Evolutionary conservation across 2,888 invertebrate species (phyloP).

Genomic region (Ceriagrion tenellum): DNA sequence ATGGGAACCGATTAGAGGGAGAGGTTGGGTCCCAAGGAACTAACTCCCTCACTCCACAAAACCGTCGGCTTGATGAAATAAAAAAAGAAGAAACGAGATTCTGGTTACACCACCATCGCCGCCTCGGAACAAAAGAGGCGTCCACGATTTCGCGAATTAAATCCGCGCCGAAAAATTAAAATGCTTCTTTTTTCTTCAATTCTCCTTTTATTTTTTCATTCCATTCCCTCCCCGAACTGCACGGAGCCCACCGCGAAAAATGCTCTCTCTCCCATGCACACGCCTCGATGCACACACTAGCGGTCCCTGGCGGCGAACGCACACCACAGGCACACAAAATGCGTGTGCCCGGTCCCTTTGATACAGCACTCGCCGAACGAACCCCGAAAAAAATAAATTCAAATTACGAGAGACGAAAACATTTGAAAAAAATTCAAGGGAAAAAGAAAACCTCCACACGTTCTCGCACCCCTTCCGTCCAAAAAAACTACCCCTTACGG

Average conservation of each 20-base stretch:
- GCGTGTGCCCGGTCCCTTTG: background rate
- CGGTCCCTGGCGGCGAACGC: background rate
- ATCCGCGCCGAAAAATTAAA: background rate
- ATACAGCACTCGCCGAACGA: background rate
- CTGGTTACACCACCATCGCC: constrained; percentile 32
- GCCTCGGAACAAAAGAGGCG: constrained; percentile 33
- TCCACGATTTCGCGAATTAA: constrained; percentile 12
- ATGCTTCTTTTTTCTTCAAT: background rate
- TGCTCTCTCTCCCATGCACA: background rate
- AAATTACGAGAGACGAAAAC: background rate
- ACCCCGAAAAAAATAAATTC: background rate
- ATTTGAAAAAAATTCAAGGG: background rate
- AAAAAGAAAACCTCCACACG: background rate
- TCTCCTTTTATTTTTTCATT: background rate
- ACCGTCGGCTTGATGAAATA: background rate
- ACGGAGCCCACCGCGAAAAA: background rate
- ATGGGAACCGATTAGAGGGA: background rate
- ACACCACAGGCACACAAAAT: background rate
- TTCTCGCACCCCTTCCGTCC: constrained; percentile 13
- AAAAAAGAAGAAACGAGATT: background rate
- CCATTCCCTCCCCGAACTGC: background rate
- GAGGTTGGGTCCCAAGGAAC: background rate
- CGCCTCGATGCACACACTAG: constrained; percentile 2
- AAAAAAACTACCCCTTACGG: constrained; percentile 28
- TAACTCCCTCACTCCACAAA: background rate